phyloP scores from a whole-genome alignment of 2,888 invertebrate genomes.

The Dyspetes luteomarginatus region DNA sequence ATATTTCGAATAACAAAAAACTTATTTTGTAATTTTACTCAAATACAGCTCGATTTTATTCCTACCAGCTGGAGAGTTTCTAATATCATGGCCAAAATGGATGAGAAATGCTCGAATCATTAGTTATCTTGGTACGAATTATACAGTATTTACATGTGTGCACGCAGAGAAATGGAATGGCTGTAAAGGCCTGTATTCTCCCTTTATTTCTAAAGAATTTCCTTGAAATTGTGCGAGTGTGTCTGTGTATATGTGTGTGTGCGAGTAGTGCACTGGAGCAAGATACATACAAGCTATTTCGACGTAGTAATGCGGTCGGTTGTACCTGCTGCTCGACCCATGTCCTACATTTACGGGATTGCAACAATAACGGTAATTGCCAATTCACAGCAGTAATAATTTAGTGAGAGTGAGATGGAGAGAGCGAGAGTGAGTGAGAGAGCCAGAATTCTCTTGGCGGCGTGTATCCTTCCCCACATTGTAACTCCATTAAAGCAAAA shows the following conservation, averaged over 20 bases:
- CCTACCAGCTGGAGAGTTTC: too few species aligned
- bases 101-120: too few species aligned
- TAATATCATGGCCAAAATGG: too few species aligned
- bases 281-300: conserved; percentile 66
- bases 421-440: conserved; percentile 11
- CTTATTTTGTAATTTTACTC: too few species aligned
- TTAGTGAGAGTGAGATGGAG: conserved; percentile 56
- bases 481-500: conserved; percentile 69
- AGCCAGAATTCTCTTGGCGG: conserved; percentile 52
- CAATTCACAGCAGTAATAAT: conserved; percentile 79
- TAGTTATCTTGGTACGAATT: background rate
- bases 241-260: conserved; percentile 5
- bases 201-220: background rate
- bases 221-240: background rate
- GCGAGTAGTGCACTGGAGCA: too few species aligned
- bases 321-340: conserved; percentile 74
- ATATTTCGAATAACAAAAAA: conserved; percentile 25
- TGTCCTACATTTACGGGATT: conserved; percentile 75
- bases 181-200: conserved; percentile 45
- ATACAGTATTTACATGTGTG: background rate
- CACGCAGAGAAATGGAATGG: conserved; percentile 59
- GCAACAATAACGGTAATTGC: conserved; percentile 79
- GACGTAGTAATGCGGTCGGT: conserved; percentile 65
- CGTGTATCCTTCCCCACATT: conserved; percentile 53
- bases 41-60: too few species aligned